Percentiles rank a stretch among this genome's conserved stretches.
These are phyloP conservation scores for Thymallus thymallus DNA, from an alignment of 2,113 vertebrate genomes.

Conservation along the genomic window DNA sequence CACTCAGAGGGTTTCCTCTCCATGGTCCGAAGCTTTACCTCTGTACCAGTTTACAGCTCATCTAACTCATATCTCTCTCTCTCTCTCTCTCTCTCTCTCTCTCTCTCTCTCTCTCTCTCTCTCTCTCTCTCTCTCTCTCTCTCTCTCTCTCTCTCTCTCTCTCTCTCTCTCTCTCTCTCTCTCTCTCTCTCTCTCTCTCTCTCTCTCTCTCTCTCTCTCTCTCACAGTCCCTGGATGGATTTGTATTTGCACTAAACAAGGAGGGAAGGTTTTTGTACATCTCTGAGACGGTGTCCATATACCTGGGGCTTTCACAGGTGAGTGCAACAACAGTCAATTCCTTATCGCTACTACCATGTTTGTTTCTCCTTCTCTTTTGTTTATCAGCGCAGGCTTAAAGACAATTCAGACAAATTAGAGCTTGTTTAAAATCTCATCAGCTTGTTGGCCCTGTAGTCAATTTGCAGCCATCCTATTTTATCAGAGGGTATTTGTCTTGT, in stretches of 20 bases:
- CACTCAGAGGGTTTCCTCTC: no score
- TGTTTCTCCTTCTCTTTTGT: conserved; percentile 5
- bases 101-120: background rate
- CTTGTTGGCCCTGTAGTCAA: conserved; percentile 56
- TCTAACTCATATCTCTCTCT: background rate
- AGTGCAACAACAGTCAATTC: conserved; percentile 57
- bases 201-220: conserved; percentile 31
- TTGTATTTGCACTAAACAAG: conserved; percentile 99
- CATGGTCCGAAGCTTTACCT: no score
- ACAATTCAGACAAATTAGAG: conserved; percentile 66
- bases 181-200: conserved; percentile 14
- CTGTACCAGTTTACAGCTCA: no score
- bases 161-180: conserved; percentile 8
- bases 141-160: background rate
- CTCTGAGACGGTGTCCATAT: conserved; percentile 99
- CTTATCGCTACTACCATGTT: background rate
- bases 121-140: background rate
- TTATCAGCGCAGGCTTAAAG: conserved; percentile 46
- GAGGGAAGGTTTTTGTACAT: conserved; percentile 99
- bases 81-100: background rate
- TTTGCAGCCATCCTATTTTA: conserved; percentile 58
- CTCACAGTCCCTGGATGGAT: conserved; percentile 95
- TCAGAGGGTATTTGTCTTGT: conserved; percentile 48
- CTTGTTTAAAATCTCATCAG: conserved; percentile 67
- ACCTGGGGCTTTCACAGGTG: conserved; percentile 98